Evolutionary conservation across 2,113 vertebrate species (phyloP).

Genomic region (Phoxinus phoxinus): DNA sequence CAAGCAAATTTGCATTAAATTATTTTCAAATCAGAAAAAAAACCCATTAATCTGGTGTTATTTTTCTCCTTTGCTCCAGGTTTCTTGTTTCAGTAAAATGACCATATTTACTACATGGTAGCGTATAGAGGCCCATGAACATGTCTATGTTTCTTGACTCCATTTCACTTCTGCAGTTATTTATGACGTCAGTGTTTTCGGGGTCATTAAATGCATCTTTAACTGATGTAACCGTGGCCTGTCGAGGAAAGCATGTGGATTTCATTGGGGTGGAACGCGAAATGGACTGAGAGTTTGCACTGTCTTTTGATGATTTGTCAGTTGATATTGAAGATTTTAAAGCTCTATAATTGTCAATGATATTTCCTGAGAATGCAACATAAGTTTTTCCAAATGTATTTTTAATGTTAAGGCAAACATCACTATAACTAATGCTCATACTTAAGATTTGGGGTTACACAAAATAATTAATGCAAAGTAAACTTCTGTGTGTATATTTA

Average conservation of each 20-base stretch:
- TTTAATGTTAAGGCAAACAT: neutral
- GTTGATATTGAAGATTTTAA: neutral
- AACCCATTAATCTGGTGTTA: neutral
- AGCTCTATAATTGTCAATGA: neutral
- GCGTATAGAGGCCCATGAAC: neutral
- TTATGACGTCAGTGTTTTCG: conserved; percentile 38
- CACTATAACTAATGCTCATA: no score
- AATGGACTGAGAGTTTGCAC: neutral
- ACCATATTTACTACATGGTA: neutral
- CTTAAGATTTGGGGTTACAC: no score
- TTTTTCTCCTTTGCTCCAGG: neutral
- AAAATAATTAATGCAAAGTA: neutral
- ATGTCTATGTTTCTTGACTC: neutral
- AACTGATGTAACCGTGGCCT: neutral
- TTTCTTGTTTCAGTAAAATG: neutral
- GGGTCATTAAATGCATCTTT: conserved; percentile 25
- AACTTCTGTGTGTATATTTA: neutral
- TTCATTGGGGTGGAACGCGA: neutral
- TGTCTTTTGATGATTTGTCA: neutral
- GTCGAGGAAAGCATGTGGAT: conserved; percentile 15
- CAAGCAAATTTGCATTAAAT: neutral
- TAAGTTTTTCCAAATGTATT: neutral
- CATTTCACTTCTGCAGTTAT: neutral
- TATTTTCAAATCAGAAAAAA: neutral
- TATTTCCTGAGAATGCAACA: neutral